A percentile compares a stretch with the other conserved stretches of the same genome.
Evolutionary conservation across 1,140 invertebrate genomes (phyloP).

Genomic region (Bombus pascuorum): DNA sequence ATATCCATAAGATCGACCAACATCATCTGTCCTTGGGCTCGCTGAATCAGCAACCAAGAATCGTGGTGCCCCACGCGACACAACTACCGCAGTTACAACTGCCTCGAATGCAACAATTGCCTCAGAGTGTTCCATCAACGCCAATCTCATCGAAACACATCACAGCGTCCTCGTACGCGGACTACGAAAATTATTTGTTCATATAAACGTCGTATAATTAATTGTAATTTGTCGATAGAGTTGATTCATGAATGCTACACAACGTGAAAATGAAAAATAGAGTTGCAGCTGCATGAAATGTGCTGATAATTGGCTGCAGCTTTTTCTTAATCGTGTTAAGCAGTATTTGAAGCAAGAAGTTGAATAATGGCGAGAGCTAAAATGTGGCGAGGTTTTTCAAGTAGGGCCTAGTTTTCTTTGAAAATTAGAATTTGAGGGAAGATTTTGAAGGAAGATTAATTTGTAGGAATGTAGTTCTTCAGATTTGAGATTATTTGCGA

Average conservation of each 20-base stretch:
- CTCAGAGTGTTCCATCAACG: constrained; percentile 79
- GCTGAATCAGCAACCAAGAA: constrained; percentile 69
- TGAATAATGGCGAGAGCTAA: not conserved
- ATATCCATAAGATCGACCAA: constrained; percentile 57
- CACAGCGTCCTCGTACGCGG: constrained; percentile 80
- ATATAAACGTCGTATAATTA: constrained; percentile 75
- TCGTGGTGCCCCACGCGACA: constrained; percentile 68
- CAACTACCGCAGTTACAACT: constrained; percentile 63
- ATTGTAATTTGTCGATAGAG: not conserved
- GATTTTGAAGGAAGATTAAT: not conserved
- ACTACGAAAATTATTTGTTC: constrained; percentile 86
- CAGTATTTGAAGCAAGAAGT: constrained; percentile 19
- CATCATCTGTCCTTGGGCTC: constrained; percentile 63
- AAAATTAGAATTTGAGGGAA: not conserved
- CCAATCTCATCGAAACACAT: constrained; percentile 79
- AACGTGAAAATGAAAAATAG: not conserved
- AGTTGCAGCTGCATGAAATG: not conserved
- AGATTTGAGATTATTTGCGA: constrained; percentile 23
- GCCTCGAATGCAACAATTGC: constrained; percentile 71
- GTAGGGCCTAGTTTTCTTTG: not conserved
- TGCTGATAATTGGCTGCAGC: too few species aligned
- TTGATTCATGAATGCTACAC: too few species aligned
- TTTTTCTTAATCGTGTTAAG: not conserved
- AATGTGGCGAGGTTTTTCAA: not conserved
- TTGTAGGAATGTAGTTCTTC: not conserved